Conservation (phyloP, 2,113 vertebrate species). For the Phalacrocorax pelagicus region DNA sequence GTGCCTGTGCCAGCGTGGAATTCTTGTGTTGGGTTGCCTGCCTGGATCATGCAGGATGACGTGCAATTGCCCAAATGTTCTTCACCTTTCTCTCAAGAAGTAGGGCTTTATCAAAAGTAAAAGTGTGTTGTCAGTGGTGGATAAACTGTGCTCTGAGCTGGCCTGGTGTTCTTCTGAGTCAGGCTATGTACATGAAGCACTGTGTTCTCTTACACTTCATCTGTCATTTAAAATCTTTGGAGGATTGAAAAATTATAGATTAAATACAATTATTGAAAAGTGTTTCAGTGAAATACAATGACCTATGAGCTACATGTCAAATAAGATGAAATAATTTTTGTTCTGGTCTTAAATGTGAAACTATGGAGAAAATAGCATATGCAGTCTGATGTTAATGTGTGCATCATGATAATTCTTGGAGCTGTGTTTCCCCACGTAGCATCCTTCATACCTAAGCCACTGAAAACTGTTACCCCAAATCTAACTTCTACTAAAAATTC, state of each 20-base stretch:
- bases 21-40: not conserved
- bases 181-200: not conserved
- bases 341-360: not conserved
- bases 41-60: not conserved
- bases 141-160: not conserved
- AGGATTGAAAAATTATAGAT: not conserved
- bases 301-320: not conserved
- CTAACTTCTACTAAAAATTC: not conserved
- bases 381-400: not conserved
- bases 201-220: not conserved
- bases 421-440: not conserved
- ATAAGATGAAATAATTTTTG: not conserved
- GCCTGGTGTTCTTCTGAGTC: not conserved
- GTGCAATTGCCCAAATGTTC: not conserved
- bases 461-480: not conserved
- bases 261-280: not conserved
- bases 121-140: not conserved
- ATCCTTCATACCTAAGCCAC: not conserved
- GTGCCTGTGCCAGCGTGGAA: not conserved
- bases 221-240: not conserved
- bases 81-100: not conserved
- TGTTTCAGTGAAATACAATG: not conserved
- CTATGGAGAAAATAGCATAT: not conserved
- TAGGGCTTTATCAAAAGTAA: not conserved
- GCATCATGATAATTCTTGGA: not conserved